A percentile compares a stretch with the other conserved stretches of the same genome.
phyloP scores from a whole-genome alignment of 2,888 invertebrate genomes.

The Drosophila setosimentum region DNA sequence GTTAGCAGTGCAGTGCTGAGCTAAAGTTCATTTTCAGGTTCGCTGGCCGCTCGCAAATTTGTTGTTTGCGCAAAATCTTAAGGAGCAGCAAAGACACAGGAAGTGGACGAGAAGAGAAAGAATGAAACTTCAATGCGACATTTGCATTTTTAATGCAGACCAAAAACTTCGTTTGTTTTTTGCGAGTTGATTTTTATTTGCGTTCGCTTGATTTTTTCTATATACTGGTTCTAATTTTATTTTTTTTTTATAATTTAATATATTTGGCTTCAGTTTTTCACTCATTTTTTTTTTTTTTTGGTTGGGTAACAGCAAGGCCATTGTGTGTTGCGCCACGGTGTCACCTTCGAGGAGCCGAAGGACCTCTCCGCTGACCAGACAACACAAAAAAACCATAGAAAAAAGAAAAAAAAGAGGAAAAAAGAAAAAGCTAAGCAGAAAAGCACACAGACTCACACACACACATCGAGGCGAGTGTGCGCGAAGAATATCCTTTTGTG shows the following conservation, averaged over 20 bases:
- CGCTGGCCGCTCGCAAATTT: constrained; percentile 46
- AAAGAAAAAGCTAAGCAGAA: constrained; percentile 74
- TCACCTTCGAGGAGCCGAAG: constrained; percentile 74
- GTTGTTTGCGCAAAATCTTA: constrained; percentile 82
- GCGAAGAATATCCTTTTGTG: constrained; percentile 78
- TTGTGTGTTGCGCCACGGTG: constrained; percentile 79
- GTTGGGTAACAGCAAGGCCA: constrained; percentile 32
- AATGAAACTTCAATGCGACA: constrained; percentile 74
- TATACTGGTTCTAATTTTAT: constrained; percentile 65
- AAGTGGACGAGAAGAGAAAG: constrained; percentile 47
- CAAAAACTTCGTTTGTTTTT: constrained; percentile 67
- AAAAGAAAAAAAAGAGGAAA: constrained; percentile 7
- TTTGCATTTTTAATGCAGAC: constrained; percentile 84
- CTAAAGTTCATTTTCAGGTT: constrained; percentile 39
- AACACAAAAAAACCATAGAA: constrained; percentile 40
- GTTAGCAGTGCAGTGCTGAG: constrained; percentile 20
- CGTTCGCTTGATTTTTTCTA: constrained; percentile 36
- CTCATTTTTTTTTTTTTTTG: constrained; percentile 9
- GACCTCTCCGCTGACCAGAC: constrained; percentile 53
- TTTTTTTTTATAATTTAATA: constrained; percentile 40
- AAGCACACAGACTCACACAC: constrained; percentile 67
- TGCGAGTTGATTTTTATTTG: constrained; percentile 66
- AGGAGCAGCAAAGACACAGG: constrained; percentile 43
- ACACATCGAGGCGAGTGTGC: constrained; percentile 3
- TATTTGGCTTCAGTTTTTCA: constrained; percentile 39